These are phyloP conservation scores for Melanerpes aurifrons DNA, from an alignment of 2,113 vertebrate species.

Conservation along the genomic window DNA sequence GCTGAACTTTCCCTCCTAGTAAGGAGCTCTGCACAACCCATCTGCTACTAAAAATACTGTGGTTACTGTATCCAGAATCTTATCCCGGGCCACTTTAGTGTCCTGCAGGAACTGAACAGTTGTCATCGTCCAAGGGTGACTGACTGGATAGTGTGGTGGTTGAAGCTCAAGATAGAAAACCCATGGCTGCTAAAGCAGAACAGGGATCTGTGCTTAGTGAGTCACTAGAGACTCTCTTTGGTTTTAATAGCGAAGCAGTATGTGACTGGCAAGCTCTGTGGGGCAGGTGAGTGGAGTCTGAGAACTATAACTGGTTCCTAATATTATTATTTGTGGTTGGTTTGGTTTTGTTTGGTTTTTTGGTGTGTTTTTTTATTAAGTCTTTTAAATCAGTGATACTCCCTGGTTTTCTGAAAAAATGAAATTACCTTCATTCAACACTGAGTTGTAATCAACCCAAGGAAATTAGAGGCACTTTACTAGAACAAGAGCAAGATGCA, in stretches of 20 bases:
- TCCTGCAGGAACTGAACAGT: slow-evolving; percentile 11
- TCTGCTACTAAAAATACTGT: slow-evolving; percentile 51
- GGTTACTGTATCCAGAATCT: slow-evolving; percentile 25
- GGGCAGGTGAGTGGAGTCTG: neutral
- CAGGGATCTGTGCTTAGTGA: neutral
- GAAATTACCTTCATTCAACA: neutral
- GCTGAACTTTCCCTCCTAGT: slow-evolving; percentile 16
- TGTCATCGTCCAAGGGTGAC: neutral
- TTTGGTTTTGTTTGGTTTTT: neutral
- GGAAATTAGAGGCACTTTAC: neutral
- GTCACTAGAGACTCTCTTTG: neutral
- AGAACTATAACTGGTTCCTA: neutral
- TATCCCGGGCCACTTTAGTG: slow-evolving; percentile 4
- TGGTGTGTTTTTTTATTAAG: neutral
- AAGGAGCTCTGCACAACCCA: neutral
- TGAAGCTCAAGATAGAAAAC: slow-evolving; percentile 51
- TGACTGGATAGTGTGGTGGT: neutral
- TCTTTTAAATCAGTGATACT: neutral
- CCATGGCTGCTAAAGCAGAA: slow-evolving; percentile 12
- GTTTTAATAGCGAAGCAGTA: neutral
- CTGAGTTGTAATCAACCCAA: neutral
- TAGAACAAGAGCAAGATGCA: neutral
- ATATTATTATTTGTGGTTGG: neutral
- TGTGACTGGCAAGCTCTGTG: neutral
- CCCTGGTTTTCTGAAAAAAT: neutral